Evolutionary conservation across 2,113 vertebrate genomes (phyloP), one percentile per base, ranked within the genome.

Genomic region (Chaetura pelagica): DNA sequence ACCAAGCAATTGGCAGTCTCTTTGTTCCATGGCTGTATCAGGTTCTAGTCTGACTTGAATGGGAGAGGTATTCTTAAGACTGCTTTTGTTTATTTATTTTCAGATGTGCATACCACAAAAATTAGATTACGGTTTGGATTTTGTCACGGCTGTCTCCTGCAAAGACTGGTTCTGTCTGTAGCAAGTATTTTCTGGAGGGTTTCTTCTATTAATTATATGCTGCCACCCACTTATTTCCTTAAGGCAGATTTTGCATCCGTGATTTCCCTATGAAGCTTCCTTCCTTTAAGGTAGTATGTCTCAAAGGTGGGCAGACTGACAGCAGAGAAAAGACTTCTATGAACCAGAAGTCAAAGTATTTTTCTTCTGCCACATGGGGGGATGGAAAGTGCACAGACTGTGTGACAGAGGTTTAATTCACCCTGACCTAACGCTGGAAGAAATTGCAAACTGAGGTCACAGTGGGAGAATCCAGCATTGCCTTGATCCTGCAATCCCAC

Each of bases 41-140:
- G 46, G 83, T 95, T 95, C 88, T 95, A 90, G 92, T 92, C 80
- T 87, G 88, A 94, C 88, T 93, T 72, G 93, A 96, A 89, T 90
- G 83, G 76, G 90, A 92, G 69, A 94, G 90, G 88, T 96, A 72
- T 64, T 84, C 49, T 87, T 75, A 75, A 93, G 76, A 84, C 72
- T 81, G 44, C 88, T 90, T 93, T 84, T 96, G 92, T 97, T 94
- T 96, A 75, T 96, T 93, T 95, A 90, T 96, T 96, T 96, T 96
- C 80, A 96, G 69, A 94, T 75, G 88, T 4, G 6, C 90, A 94
- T 97, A 94, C 94, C 94, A 94, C 92, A 93, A 84, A 95, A 96
- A 96, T 96, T 96, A 94, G 93, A 96, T 97, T 96, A 94, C 0
- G 1, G 92, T 84, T 95, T 92, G 92, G 88, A 90, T 96, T 96